A percentile compares a stretch with the other conserved stretches of the same genome.
phyloP scores from a whole-genome alignment of 2,113 vertebrate genomes.

The Oryzias celebensis region DNA sequence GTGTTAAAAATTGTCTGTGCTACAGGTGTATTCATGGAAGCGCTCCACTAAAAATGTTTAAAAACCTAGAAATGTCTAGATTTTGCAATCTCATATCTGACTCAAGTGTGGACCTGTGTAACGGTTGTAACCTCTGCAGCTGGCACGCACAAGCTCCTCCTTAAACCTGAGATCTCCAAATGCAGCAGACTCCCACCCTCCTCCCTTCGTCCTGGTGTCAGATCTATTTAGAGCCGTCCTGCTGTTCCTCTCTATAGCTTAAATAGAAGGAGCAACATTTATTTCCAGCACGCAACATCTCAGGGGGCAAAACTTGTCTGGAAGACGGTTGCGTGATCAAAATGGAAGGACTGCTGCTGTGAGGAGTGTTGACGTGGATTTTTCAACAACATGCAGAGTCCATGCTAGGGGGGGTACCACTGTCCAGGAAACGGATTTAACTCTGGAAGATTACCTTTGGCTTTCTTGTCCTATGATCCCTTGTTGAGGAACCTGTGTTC shows the following conservation, averaged over 20 bases:
- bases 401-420: neutral
- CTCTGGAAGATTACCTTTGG: constrained; percentile 12
- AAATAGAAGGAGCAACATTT: constrained; percentile 46
- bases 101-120: constrained; percentile 16
- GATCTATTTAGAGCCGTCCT: constrained; percentile 69
- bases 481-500: constrained; percentile 14
- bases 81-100: constrained; percentile 5
- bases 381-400: constrained; percentile 5
- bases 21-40: neutral
- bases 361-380: constrained; percentile 15
- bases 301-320: neutral
- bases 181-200: constrained; percentile 42
- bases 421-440: neutral
- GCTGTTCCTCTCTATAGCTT: constrained; percentile 47
- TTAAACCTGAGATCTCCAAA: constrained; percentile 64
- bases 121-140: constrained; percentile 37
- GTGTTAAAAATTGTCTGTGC: neutral
- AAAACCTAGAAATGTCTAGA: constrained; percentile 7
- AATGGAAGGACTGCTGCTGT: constrained; percentile 1
- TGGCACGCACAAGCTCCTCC: constrained; percentile 26
- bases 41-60: neutral
- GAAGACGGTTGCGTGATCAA: neutral
- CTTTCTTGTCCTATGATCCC: constrained; percentile 17
- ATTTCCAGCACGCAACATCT: constrained; percentile 26
- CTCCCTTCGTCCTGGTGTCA: constrained; percentile 50